Evolutionary conservation across 1,140 invertebrate species (phyloP), one percentile per base, ranked within the genome.

Genomic region (Drosophila tsacasi): DNA sequence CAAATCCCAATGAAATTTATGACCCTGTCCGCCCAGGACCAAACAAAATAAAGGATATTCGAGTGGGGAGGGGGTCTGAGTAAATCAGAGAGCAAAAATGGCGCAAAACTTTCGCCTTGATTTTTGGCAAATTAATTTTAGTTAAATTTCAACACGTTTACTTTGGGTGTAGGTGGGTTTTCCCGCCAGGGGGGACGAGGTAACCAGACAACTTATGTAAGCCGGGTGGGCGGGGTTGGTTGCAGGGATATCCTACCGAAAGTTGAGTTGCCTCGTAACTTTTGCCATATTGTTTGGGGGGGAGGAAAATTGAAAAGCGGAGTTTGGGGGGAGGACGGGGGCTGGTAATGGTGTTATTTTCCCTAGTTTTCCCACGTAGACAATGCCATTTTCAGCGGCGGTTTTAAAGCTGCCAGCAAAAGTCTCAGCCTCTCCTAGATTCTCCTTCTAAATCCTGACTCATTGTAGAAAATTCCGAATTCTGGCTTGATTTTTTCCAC

Each of bases 61-160:
- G 3, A 15, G 6, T 9, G 54, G 21, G 37, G 1, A 4, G 25
- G n/a, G 35, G n/a, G 9, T 32, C 27, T 23, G 44, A 76, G 58
- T 63, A 75, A 81, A 81, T 81, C 78, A 81, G 54, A 81, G 40
- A 42, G 46, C 63, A 71, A 65, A 65, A 79, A 60, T 73, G 68
- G 23, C 30, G 35, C 37, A 83, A 83, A 83, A 83, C 49, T 69
- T 76, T 76, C 57, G 35, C 67, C 68, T 73, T 69, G 74, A 68
- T 73, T 82, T 81, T 60, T 71, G 65, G 50, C 76, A 84, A 76
- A 84, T 84, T 81, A 77, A 84, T 84, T 84, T 84, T 68, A 65
- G 59, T 81, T 76, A 66, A 77, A 73, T 84, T 84, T 84, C 59
- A 77, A 80, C 67, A 73, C 63, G 59, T 81, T 84, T 74, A 63